phyloP scores from a whole-genome alignment of 1,140 invertebrate genomes.

The Bombus pyrosoma region DNA sequence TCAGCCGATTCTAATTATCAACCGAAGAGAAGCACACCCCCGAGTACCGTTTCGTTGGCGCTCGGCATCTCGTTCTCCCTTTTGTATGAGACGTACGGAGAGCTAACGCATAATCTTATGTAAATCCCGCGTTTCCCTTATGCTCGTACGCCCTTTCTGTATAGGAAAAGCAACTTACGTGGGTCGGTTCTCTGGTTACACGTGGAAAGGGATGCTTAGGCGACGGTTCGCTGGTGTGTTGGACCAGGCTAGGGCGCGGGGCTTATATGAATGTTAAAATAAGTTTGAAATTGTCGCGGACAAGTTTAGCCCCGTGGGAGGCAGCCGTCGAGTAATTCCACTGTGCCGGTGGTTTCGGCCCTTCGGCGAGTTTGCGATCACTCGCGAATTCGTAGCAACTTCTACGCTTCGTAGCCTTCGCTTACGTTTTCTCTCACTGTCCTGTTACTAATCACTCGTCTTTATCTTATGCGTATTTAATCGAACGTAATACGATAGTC shows the following conservation, averaged over 20 bases:
- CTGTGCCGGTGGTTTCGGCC: constrained; percentile 79
- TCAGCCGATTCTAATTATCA: constrained; percentile 77
- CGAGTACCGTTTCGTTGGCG: constrained; percentile 69
- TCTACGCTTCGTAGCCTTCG: constrained; percentile 23
- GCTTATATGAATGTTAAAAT: constrained; percentile 84
- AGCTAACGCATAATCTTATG: constrained; percentile 78
- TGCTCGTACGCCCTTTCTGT: constrained; percentile 68
- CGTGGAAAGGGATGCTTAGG: constrained; percentile 64
- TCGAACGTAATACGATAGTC: neutral
- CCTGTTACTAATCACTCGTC: constrained; percentile 5
- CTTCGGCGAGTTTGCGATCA: constrained; percentile 73
- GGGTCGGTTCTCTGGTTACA: constrained; percentile 72
- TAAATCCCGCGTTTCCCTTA: constrained; percentile 77
- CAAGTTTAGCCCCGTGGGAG: constrained; percentile 81
- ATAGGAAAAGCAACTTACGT: constrained; percentile 51
- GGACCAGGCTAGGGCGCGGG: constrained; percentile 64
- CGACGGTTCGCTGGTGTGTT: constrained; percentile 48
- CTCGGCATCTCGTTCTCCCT: constrained; percentile 44
- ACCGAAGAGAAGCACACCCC: constrained; percentile 69
- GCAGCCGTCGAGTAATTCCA: constrained; percentile 81
- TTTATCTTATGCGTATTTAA: neutral
- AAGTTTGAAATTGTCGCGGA: constrained; percentile 83
- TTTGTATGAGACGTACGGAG: constrained; percentile 59
- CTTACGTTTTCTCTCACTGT: constrained; percentile 37
- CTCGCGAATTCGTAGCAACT: constrained; percentile 63